phyloP scores from a whole-genome alignment of 1,140 invertebrate species.

The Augochlora pura region DNA sequence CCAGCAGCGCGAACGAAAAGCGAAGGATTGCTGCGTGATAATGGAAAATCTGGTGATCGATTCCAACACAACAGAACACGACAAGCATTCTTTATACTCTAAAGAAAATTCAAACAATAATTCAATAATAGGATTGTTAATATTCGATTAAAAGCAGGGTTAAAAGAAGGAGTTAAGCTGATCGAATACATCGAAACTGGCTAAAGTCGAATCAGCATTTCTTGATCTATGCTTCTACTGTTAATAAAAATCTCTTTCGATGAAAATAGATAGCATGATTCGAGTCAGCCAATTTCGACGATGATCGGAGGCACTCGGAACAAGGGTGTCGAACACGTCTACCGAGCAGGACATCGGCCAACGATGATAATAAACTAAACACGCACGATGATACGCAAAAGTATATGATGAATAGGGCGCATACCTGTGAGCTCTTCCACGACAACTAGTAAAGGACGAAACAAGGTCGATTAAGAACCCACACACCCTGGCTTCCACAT shows the following conservation, averaged over 20 bases:
- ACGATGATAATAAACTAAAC: neutral
- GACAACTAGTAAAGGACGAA: constrained; percentile 80
- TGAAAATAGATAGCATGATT: too few relatives aligned
- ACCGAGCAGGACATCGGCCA: neutral
- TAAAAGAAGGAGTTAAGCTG: neutral
- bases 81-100: neutral
- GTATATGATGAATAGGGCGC: constrained; percentile 47
- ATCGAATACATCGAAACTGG: neutral
- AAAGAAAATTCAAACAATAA: neutral
- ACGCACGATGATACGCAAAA: constrained; percentile 10
- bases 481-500: constrained; percentile 73
- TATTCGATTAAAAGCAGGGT: neutral
- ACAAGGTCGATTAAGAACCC: constrained; percentile 71
- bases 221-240: too few relatives aligned
- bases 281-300: neutral
- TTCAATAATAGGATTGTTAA: neutral
- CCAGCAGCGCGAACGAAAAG: neutral
- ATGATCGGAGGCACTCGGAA: neutral
- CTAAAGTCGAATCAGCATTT: neutral
- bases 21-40: too few relatives aligned
- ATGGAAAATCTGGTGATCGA: neutral
- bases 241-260: too few relatives aligned
- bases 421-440: constrained; percentile 83
- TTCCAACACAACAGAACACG: too few relatives aligned
- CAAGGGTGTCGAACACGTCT: neutral